These are phyloP conservation scores for Oreortyx pictus DNA, from an alignment of 2,797 vertebrate genomes.

Conservation along the genomic window DNA sequence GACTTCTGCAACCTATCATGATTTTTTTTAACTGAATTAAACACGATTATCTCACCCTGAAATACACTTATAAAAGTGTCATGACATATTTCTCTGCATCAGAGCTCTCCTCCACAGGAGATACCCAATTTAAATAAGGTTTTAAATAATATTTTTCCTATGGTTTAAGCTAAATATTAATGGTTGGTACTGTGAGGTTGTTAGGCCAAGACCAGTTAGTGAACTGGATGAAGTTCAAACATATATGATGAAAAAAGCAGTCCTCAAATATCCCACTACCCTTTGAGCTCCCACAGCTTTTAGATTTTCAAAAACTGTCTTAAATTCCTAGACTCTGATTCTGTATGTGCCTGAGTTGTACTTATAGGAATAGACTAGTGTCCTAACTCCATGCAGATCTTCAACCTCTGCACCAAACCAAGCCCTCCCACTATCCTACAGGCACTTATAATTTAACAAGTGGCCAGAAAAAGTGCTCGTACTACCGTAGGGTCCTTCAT, in stretches of 20 bases:
- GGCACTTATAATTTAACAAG: rapidly evolving
- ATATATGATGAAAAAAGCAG: neutral
- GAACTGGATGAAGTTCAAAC: neutral
- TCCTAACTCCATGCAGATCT: neutral
- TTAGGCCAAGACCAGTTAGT: neutral
- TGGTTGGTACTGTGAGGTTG: neutral
- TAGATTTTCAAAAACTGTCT: neutral
- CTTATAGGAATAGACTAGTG: neutral
- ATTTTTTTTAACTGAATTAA: conserved; percentile 33
- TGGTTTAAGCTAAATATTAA: neutral
- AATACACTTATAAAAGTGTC: neutral
- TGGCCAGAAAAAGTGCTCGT: neutral
- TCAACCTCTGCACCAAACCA: neutral
- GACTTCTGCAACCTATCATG: neutral
- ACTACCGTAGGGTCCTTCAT: neutral
- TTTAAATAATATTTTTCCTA: neutral
- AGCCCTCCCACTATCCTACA: neutral
- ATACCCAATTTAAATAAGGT: neutral
- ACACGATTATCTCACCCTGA: neutral
- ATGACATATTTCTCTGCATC: neutral
- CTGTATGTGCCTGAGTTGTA: neutral
- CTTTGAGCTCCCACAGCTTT: rapidly evolving
- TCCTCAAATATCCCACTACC: neutral
- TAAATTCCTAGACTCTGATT: neutral
- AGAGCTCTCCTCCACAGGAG: neutral